phyloP scores from a whole-genome alignment of 1,140 invertebrate genomes.

The Drosophila lacteicornis region DNA sequence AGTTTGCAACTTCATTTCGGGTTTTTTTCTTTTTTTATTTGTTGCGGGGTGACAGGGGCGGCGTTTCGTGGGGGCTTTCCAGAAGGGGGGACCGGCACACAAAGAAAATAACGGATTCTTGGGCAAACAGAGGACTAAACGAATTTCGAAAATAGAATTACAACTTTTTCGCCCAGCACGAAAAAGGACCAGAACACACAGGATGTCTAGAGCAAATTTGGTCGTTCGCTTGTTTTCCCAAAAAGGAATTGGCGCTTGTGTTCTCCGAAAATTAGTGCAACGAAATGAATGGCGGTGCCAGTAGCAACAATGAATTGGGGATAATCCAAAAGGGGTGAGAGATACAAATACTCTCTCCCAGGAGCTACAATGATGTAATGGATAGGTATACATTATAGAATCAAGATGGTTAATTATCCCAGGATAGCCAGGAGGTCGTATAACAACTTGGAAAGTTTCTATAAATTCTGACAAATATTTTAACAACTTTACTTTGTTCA shows the following conservation, averaged over 20 bases:
- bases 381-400: no score
- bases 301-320: constrained; percentile 29
- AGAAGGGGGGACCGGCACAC: constrained; percentile 1
- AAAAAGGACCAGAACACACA: constrained; percentile 33
- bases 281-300: constrained; percentile 59
- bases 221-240: constrained; percentile 40
- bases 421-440: no score
- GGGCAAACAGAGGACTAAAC: constrained; percentile 81
- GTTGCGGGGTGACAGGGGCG: constrained; percentile 17
- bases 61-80: neutral
- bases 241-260: constrained; percentile 40
- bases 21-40: constrained; percentile 38
- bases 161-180: constrained; percentile 70
- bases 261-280: constrained; percentile 68
- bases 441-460: neutral
- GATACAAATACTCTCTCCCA: constrained; percentile 1
- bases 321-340: neutral
- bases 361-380: neutral
- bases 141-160: constrained; percentile 83
- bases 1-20: constrained; percentile 79
- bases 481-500: no score
- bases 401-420: neutral
- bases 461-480: no score
- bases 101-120: constrained; percentile 81
- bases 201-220: constrained; percentile 71